These are phyloP conservation scores for Tenrec ecaudatus DNA, from an alignment of 2,113 vertebrate species.

Conservation along the genomic window DNA sequence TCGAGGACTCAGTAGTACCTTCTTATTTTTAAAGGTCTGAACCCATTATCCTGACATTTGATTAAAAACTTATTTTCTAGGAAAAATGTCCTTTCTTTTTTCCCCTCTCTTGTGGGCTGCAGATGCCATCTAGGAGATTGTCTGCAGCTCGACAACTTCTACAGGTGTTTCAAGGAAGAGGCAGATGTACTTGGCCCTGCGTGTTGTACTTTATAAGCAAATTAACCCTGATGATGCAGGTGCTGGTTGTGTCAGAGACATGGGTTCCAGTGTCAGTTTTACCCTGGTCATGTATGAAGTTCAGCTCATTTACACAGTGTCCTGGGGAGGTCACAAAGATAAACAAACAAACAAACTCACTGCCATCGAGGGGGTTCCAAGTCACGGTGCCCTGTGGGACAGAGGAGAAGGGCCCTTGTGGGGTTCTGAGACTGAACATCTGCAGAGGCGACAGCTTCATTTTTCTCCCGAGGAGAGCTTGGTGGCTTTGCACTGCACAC, in stretches of 20 bases:
- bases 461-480: no score
- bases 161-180: background rate
- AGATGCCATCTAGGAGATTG: background rate
- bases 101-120: background rate
- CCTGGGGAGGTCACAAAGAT: background rate
- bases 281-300: accelerated
- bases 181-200: background rate
- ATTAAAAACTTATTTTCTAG: constrained; percentile 29
- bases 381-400: no score
- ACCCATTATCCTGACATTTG: background rate
- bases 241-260: background rate
- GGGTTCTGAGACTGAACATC: no score
- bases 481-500: no score
- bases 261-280: background rate
- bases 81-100: background rate
- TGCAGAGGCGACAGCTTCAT: no score
- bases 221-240: background rate
- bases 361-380: no score
- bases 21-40: no score
- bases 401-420: no score
- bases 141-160: background rate
- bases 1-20: background rate
- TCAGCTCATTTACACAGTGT: background rate
- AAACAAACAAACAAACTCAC: no score
- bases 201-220: background rate